Base-by-base conservation (phyloP, 2,888 invertebrate species). In the Tanytarsus gracilentus region DNA sequence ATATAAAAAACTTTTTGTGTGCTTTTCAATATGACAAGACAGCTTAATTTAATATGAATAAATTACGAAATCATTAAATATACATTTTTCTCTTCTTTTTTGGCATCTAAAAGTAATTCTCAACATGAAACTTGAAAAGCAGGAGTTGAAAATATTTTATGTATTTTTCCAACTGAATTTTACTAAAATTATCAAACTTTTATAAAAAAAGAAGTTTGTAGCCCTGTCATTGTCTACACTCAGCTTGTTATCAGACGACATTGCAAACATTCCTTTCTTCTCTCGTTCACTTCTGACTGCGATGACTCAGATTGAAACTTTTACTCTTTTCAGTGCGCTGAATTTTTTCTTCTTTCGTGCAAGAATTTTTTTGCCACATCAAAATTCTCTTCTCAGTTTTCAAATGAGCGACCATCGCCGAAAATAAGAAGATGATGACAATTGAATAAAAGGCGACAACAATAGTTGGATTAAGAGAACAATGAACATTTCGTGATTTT, bases 391-490 rank as follows among this genome's bases (percentile, higher is more conserved):
- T n/a, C 36, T 36, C 44, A 44, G 18, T 44, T 44, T 44, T 44
- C 44, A 44, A n/a, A n/a, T 44, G 9, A 44, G 40, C 18, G 9
- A 4, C 33, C 3, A 33, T n/a, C 36, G 16, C 7, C 4, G 14
- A 33, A 33, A 33, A 33, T 33, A 33, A n/a, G 14, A 6, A 33
- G 4, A 30, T 30, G n/a, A 30, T 3, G 5, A 30, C 7, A 36
- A 36, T 8, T 18, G 14, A 16, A 49, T 16, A 26, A 36, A 53
- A 21, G 18, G 8, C 26, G 52, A 52, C 52, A 55, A 55, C 55
- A 55, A 55, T 55, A 40, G 55, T 39, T 55, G 55, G 55, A 55
- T 55, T 55, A 55, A 6, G 18, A 39, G 39, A 55, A 55, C 55
- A 55, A 55, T 39, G 23, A 14, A n/a, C 4, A 55, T n/a, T 23